Conservation (phyloP, 92 coral and sea anemone species). For the Zoanthus gigantus region DNA sequence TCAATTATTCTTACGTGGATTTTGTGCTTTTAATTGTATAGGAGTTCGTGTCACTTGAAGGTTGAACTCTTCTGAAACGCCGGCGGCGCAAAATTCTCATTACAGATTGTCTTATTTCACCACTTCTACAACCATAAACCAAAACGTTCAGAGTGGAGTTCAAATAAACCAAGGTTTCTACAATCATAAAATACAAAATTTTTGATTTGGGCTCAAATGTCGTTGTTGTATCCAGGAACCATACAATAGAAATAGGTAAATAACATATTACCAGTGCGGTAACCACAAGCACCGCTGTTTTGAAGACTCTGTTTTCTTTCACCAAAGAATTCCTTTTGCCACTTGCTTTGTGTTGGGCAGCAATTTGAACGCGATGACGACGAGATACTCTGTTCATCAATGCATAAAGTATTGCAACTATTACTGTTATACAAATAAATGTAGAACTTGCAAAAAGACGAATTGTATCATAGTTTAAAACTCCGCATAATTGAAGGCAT, state of each 20-base stretch:
- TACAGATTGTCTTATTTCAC: slow-evolving; percentile 28
- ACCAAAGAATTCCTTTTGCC: slow-evolving; percentile 12
- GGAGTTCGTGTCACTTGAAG: slow-evolving; percentile 5
- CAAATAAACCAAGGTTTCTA: slow-evolving; percentile 7
- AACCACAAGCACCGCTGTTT: slow-evolving; percentile 30
- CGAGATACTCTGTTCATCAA: slow-evolving; percentile 25
- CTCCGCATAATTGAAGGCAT: background rate
- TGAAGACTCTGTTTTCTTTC: slow-evolving; percentile 28
- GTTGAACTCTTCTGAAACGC: background rate
- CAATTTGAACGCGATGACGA: slow-evolving; percentile 41
- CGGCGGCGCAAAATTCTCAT: slow-evolving; percentile 7
- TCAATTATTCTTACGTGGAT: too few relatives aligned
- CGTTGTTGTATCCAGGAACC: slow-evolving; percentile 26
- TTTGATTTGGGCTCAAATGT: background rate
- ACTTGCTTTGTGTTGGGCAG: slow-evolving; percentile 34
- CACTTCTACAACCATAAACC: slow-evolving; percentile 36
- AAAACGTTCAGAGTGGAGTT: slow-evolving; percentile 29
- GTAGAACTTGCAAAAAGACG: slow-evolving; percentile 22
- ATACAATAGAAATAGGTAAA: slow-evolving; percentile 14
- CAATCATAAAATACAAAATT: background rate
- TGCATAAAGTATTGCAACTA: slow-evolving; percentile 2
- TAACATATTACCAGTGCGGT: slow-evolving; percentile 16
- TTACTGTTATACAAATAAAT: background rate
- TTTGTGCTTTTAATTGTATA: background rate
- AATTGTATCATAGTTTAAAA: background rate